Conservation (phyloP, 2,797 vertebrate genomes). For the Myoxocephalus aenaeus region DNA sequence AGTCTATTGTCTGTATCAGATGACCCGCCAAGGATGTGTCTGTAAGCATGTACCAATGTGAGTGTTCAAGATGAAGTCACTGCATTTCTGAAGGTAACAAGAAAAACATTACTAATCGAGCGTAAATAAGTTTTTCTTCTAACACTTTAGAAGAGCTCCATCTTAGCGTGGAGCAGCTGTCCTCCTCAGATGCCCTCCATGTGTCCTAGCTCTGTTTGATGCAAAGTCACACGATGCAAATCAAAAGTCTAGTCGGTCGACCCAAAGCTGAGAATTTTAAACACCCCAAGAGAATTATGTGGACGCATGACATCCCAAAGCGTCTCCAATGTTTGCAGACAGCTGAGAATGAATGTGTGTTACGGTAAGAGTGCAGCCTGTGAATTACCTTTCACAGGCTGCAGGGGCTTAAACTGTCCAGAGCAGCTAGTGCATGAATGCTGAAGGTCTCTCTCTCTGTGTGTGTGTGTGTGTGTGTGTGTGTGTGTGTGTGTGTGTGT, state of each 20-base stretch:
- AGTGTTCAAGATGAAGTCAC: no score
- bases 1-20: no score
- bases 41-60: no score
- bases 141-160: not conserved
- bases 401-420: slow-evolving; percentile 56
- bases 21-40: no score
- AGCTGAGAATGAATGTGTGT: slow-evolving; percentile 34
- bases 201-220: not conserved
- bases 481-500: slow-evolving; percentile 26
- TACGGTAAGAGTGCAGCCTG: slow-evolving; percentile 10
- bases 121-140: no score
- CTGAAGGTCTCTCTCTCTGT: not conserved
- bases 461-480: slow-evolving; percentile 17
- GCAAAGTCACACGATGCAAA: not conserved
- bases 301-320: not conserved
- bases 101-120: no score
- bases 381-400: slow-evolving; percentile 46
- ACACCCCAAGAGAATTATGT: not conserved
- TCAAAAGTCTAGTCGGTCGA: slow-evolving; percentile 6
- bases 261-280: not conserved
- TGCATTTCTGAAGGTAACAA: no score
- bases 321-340: slow-evolving; percentile 8
- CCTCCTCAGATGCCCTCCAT: not conserved
- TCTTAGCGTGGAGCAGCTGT: not conserved
- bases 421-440: slow-evolving; percentile 21